These are phyloP conservation scores for Sesamia inferens DNA, from an alignment of 2,888 invertebrate genomes.

Conservation along the genomic window DNA sequence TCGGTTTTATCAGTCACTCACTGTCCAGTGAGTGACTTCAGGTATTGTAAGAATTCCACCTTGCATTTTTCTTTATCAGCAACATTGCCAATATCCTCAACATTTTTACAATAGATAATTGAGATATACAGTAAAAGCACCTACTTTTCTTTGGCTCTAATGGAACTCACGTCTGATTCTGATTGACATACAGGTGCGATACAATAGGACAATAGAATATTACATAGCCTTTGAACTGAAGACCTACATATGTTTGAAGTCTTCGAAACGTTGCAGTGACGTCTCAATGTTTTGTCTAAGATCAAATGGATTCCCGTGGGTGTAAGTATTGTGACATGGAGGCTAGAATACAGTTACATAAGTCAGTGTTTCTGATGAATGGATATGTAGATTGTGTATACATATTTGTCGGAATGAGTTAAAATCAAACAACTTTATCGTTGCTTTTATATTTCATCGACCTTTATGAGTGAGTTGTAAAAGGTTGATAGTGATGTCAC, in stretches of 20 bases:
- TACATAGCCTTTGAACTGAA: constrained; percentile 12
- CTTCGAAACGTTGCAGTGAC: neutral
- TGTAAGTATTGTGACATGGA: neutral
- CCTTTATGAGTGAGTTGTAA: constrained; percentile 98
- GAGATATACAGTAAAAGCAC: neutral
- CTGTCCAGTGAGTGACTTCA: neutral
- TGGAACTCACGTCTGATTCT: neutral
- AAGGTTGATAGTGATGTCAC: constrained; percentile 96
- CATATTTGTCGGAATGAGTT: neutral
- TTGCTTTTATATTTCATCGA: constrained; percentile 91
- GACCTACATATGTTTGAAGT: neutral
- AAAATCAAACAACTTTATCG: too few species aligned
- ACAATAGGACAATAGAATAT: constrained; percentile 2
- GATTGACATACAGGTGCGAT: neutral
- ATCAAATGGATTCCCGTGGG: constrained; percentile 5
- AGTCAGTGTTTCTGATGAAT: neutral
- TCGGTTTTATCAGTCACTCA: neutral
- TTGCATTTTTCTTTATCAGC: neutral
- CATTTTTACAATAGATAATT: neutral
- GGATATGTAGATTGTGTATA: neutral
- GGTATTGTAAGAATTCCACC: neutral
- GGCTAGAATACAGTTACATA: too few species aligned
- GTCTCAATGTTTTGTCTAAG: constrained; percentile 4
- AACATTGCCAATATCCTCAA: neutral
- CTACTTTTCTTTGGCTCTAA: neutral